phyloP scores from a whole-genome alignment of 2,797 vertebrate species.

The Mionectes olivaceus region DNA sequence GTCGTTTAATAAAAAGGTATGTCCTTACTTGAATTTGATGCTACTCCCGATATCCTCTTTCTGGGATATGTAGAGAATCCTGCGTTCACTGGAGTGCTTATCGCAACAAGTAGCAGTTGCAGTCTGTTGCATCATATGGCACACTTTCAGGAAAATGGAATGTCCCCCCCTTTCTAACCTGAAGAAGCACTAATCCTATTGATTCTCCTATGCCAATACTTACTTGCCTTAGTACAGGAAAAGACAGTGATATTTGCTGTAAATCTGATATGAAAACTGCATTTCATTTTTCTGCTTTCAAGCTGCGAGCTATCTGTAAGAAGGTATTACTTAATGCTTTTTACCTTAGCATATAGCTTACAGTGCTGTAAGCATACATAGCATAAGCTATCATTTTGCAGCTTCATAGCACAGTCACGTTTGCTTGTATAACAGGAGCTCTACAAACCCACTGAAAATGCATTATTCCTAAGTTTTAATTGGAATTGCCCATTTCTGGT shows the following conservation, averaged over 20 bases:
- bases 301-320: conserved; percentile 99
- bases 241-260: conserved; percentile 70
- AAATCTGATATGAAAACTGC: conserved; percentile 90
- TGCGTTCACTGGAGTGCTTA: conserved; percentile 55
- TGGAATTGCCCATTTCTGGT: conserved; percentile 10
- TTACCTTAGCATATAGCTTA: conserved; percentile 80
- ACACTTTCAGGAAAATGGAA: conserved; percentile 81
- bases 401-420: conserved; percentile 77
- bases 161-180: conserved; percentile 62
- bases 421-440: conserved; percentile 72
- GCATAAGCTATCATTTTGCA: conserved; percentile 68
- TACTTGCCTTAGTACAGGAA: conserved; percentile 56
- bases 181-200: conserved; percentile 47
- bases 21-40: background rate
- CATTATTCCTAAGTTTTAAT: conserved; percentile 74
- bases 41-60: background rate
- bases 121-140: conserved; percentile 61
- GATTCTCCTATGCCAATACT: conserved; percentile 52
- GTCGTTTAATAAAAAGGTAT: conserved; percentile 99
- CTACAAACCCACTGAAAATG: conserved; percentile 71
- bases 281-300: conserved; percentile 99
- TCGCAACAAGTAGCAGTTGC: conserved; percentile 51
- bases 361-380: conserved; percentile 72
- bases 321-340: conserved; percentile 90
- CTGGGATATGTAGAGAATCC: conserved; percentile 22